Evolutionary conservation across 2,113 vertebrate genomes (phyloP).

Genomic region (Natator depressus): DNA sequence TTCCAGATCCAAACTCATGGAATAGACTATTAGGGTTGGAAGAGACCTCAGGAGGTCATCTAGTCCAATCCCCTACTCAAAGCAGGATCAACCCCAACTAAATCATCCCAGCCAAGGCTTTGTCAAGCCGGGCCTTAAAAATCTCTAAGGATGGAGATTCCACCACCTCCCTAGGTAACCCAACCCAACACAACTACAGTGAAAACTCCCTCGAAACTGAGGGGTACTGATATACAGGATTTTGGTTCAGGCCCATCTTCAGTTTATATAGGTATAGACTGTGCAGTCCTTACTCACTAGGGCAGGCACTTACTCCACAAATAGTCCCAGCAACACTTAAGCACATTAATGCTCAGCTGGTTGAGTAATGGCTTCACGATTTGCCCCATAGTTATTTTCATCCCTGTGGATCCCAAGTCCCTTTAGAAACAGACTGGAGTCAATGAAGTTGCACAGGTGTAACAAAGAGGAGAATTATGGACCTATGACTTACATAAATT

Average conservation of each 20-base stretch:
- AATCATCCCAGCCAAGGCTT: too few relatives aligned
- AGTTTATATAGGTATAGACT: neutral
- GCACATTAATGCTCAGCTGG: neutral
- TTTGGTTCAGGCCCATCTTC: neutral
- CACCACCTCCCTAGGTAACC: too few relatives aligned
- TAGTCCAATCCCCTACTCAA: too few relatives aligned
- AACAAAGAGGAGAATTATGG: neutral
- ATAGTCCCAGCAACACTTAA: neutral
- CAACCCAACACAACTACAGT: too few relatives aligned
- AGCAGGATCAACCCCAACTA: too few relatives aligned
- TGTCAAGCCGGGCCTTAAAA: too few relatives aligned
- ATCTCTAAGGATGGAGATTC: too few relatives aligned
- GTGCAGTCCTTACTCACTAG: neutral
- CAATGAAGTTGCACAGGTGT: neutral
- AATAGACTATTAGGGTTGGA: too few relatives aligned
- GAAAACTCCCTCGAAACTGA: neutral
- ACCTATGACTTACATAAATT: neutral
- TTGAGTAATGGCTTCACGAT: neutral
- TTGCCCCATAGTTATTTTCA: neutral
- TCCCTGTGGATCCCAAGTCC: neutral
- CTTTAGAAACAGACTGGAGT: neutral
- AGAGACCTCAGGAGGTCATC: too few relatives aligned
- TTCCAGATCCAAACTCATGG: neutral
- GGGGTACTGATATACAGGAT: neutral
- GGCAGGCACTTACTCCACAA: neutral